These are phyloP conservation scores for Lycophotia porphyrea DNA, from an alignment of 2,888 invertebrate species.

Conservation along the genomic window DNA sequence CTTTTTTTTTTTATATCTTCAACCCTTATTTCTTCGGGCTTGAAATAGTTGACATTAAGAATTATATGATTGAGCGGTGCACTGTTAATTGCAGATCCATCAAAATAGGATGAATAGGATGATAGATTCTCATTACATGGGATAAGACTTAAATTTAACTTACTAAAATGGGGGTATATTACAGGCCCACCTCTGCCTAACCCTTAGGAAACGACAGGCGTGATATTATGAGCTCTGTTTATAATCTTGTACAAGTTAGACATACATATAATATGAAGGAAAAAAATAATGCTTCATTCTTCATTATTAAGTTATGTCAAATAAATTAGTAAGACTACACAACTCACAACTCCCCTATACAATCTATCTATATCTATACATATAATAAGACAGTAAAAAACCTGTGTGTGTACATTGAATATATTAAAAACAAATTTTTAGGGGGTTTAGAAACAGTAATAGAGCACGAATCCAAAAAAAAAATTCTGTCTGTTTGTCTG, in stretches of 20 bases:
- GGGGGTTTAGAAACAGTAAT: too few relatives aligned
- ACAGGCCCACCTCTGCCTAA: not conserved
- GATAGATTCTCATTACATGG: too few relatives aligned
- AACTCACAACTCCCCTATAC: too few relatives aligned
- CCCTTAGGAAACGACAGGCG: not conserved
- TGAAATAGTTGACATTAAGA: not conserved
- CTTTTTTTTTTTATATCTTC: conserved; percentile 58
- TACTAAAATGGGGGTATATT: not conserved
- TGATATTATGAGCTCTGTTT: not conserved
- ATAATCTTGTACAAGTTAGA: not conserved
- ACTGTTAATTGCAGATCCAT: not conserved
- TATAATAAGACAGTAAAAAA: too few relatives aligned
- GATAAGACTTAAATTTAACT: not conserved
- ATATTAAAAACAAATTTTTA: too few relatives aligned
- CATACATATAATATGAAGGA: not conserved
- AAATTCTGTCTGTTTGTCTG: too few relatives aligned
- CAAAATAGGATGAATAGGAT: not conserved
- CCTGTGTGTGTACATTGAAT: too few relatives aligned
- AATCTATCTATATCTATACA: too few relatives aligned
- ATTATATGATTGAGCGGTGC: not conserved
- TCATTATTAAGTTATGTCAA: not conserved
- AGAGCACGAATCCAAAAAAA: too few relatives aligned
- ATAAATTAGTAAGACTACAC: not conserved
- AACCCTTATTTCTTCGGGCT: not conserved
- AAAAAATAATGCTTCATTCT: not conserved